Conservation (phyloP, 2,113 vertebrate species). For the Puffinus mauretanicus region DNA sequence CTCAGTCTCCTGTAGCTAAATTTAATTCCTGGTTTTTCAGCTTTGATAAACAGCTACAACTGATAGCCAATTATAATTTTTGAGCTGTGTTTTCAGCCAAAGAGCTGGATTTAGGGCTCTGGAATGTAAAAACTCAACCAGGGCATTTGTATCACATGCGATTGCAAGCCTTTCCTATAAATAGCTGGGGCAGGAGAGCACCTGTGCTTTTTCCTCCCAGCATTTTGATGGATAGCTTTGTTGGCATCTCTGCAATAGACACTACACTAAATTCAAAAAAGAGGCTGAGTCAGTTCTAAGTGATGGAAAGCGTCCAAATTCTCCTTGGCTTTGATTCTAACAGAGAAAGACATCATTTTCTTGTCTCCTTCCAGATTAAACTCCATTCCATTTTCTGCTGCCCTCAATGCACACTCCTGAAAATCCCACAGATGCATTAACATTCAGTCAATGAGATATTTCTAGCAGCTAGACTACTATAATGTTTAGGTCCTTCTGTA, state of each 20-base stretch:
- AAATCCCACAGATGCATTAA: conserved; percentile 57
- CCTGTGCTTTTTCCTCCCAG: conserved; percentile 54
- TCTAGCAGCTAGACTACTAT: conserved; percentile 44
- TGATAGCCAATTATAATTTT: not conserved
- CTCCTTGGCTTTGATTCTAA: conserved; percentile 63
- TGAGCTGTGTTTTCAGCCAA: conserved; percentile 9
- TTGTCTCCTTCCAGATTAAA: conserved; percentile 63
- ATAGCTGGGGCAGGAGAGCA: conserved; percentile 55
- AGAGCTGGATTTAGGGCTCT: conserved; percentile 21
- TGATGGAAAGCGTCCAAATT: conserved; percentile 58
- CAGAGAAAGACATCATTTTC: conserved; percentile 57
- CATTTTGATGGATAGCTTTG: conserved; percentile 63
- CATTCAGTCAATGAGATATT: conserved; percentile 62
- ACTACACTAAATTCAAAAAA: conserved; percentile 61
- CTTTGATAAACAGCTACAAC: conserved; percentile 20
- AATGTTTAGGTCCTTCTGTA: conserved; percentile 34
- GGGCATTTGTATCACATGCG: not conserved
- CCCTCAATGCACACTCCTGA: conserved; percentile 23
- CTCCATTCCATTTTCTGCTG: conserved; percentile 58
- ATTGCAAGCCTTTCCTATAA: conserved; percentile 41
- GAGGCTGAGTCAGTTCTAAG: conserved; percentile 58
- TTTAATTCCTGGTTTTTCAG: not conserved
- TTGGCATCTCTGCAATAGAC: conserved; percentile 63
- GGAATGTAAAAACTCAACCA: conserved; percentile 21
- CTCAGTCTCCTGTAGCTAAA: not conserved